Percentiles rank a stretch among this genome's conserved stretches.
Evolutionary conservation across 2,888 invertebrate species (phyloP).

Genomic region (Hoplodrina blanda): DNA sequence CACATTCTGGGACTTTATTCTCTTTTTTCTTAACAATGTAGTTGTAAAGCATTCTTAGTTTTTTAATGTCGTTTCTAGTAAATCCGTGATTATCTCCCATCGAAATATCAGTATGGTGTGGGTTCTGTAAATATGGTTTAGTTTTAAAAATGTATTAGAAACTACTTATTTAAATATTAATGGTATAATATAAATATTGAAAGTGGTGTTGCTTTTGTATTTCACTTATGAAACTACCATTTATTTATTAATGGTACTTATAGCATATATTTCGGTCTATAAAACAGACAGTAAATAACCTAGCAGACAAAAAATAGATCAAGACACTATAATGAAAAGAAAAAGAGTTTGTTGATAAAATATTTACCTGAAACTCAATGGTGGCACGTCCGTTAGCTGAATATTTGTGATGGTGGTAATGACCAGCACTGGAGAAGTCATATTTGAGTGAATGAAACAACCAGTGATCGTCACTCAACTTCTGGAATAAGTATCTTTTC

Average conservation of each 20-base stretch:
- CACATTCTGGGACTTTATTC: conserved; percentile 68
- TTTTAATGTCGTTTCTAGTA: conserved; percentile 71
- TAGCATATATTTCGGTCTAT: not conserved
- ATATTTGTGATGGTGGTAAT: conserved; percentile 74
- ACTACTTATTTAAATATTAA: no score
- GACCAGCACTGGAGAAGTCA: conserved; percentile 79
- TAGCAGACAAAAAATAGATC: not conserved
- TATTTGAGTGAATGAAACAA: conserved; percentile 77
- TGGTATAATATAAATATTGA: no score
- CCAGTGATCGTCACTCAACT: conserved; percentile 74
- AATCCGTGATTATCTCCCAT: conserved; percentile 62
- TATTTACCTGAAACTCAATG: conserved; percentile 70
- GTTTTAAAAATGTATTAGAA: not conserved
- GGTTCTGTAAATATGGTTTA: conserved; percentile 6
- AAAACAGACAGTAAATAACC: not conserved
- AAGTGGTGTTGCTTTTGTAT: not conserved
- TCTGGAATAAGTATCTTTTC: conserved; percentile 73
- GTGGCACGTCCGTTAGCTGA: conserved; percentile 77
- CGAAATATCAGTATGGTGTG: not conserved
- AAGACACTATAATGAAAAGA: not conserved
- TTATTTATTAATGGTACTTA: no score
- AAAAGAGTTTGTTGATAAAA: not conserved
- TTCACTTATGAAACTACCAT: no score
- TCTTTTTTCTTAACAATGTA: conserved; percentile 67
- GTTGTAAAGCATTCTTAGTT: conserved; percentile 80